Evolutionary conservation across 2,888 invertebrate genomes (phyloP).

Genomic region (Teleogryllus oceanicus): DNA sequence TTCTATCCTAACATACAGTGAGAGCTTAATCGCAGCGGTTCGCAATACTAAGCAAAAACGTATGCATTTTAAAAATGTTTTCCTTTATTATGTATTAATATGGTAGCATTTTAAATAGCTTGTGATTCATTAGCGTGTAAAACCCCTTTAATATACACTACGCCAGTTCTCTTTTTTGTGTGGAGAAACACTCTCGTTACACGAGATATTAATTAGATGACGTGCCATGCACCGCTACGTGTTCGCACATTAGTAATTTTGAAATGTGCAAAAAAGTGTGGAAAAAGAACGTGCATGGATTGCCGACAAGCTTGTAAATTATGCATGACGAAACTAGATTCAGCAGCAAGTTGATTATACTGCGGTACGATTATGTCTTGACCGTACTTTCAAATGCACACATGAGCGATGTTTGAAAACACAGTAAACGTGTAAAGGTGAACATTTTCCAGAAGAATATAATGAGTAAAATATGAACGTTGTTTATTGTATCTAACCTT

Average conservation of each 20-base stretch:
- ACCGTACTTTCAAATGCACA: no score
- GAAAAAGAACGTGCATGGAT: background rate
- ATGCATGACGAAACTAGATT: background rate
- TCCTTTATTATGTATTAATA: background rate
- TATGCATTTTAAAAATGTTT: constrained; percentile 9
- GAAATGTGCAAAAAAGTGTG: background rate
- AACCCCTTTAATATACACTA: background rate
- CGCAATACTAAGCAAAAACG: background rate
- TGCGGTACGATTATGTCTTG: no score
- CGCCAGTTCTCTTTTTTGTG: background rate
- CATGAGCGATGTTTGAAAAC: no score
- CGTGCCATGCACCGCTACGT: background rate
- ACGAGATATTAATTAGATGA: background rate
- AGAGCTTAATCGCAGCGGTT: background rate
- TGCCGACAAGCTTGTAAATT: background rate
- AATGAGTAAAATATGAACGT: no score
- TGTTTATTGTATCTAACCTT: no score
- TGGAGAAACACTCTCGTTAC: background rate
- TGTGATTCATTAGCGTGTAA: constrained; percentile 6
- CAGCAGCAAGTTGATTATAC: no score
- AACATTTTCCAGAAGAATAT: no score
- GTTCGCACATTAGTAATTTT: background rate
- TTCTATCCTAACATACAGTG: background rate
- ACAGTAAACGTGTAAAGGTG: no score
- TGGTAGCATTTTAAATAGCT: background rate